Conservation (phyloP, 2,888 invertebrate species). For the Charanyca ferruginea region DNA sequence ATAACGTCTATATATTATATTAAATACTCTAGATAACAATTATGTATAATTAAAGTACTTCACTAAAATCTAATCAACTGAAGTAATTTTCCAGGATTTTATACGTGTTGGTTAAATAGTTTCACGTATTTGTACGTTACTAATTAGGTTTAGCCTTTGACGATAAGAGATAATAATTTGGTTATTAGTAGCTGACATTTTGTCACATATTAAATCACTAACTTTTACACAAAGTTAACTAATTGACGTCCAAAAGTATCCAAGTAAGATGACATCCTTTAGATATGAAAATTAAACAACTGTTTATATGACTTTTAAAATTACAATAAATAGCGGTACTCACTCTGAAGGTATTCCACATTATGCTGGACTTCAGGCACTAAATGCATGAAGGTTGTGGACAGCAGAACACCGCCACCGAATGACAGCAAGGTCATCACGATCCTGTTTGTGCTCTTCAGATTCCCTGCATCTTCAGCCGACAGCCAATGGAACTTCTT, state of each 20-base stretch:
- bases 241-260: no score
- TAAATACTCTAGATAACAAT: no score
- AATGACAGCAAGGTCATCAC: constrained; percentile 94
- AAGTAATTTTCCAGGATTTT: not conserved
- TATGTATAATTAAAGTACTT: no score
- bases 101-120: not conserved
- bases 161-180: not conserved
- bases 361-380: constrained; percentile 95
- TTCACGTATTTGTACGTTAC: not conserved
- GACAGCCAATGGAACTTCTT: constrained; percentile 92
- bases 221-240: no score
- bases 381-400: constrained; percentile 95
- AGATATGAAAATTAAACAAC: no score
- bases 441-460: constrained; percentile 86
- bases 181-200: not conserved
- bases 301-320: not conserved
- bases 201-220: not conserved
- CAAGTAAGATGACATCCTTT: no score
- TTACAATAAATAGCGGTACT: constrained; percentile 68
- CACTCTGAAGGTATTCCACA: constrained; percentile 91
- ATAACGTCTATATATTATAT: no score
- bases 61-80: no score
- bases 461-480: constrained; percentile 84
- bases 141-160: not conserved
- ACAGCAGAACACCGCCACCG: constrained; percentile 96